These are phyloP conservation scores for Coptotermes formosanus DNA, from an alignment of 1,140 invertebrate species.

Conservation along the genomic window DNA sequence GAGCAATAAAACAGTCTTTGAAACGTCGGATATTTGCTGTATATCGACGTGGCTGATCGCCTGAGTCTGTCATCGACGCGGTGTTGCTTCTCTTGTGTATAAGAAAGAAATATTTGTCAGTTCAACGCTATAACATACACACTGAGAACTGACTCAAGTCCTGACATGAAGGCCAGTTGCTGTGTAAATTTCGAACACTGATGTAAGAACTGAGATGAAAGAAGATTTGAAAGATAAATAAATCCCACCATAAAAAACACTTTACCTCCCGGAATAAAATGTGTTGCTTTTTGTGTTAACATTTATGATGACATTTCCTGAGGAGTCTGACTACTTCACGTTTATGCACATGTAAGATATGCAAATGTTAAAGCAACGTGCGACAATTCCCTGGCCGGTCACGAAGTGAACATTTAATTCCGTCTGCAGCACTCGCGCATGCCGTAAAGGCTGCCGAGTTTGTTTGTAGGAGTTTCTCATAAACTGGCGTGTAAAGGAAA, in stretches of 20 bases:
- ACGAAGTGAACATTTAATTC: neutral
- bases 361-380: neutral
- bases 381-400: neutral
- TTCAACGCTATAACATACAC: too few species aligned
- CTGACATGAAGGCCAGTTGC: too few species aligned
- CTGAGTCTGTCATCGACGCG: too few species aligned
- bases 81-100: too few species aligned
- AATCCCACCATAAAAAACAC: neutral
- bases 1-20: too few species aligned
- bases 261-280: neutral
- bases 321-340: neutral
- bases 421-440: neutral
- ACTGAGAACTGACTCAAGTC: too few species aligned
- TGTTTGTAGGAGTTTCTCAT: neutral
- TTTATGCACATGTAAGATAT: constrained; percentile 16
- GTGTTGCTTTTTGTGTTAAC: neutral
- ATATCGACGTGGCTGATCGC: too few species aligned
- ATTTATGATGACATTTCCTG: neutral
- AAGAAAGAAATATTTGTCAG: too few species aligned
- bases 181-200: too few species aligned
- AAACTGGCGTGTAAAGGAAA: neutral
- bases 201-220: too few species aligned
- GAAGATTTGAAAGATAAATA: neutral
- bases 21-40: too few species aligned
- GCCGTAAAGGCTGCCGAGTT: neutral